A percentile compares a stretch with the other conserved stretches of the same genome.
These are phyloP conservation scores for Agrypnia vestita DNA, from an alignment of 1,140 invertebrate species.

Conservation along the genomic window DNA sequence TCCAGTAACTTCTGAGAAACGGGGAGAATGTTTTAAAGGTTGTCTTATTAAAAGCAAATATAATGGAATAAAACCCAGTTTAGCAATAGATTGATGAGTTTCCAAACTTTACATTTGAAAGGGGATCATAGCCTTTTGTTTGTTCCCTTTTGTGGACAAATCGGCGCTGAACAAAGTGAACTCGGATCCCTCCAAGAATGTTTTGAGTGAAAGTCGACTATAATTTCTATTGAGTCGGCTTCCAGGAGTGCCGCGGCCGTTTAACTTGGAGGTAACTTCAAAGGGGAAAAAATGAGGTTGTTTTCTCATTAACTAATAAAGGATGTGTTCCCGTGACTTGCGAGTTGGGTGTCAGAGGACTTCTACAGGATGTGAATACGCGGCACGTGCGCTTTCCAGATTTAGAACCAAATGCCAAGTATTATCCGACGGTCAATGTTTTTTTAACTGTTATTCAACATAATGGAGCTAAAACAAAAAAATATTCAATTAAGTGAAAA, in stretches of 20 bases:
- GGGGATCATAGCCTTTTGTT: slow-evolving; percentile 19
- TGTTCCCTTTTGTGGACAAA: slow-evolving; percentile 17
- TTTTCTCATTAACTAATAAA: too few species aligned
- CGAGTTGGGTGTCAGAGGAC: too few species aligned
- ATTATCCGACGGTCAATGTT: too few species aligned
- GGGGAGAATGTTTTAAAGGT: not conserved
- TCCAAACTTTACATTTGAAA: slow-evolving; percentile 30
- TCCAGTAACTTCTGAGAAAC: slow-evolving; percentile 9
- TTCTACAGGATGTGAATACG: too few species aligned
- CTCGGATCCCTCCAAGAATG: not conserved
- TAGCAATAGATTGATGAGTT: slow-evolving; percentile 36
- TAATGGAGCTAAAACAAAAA: too few species aligned
- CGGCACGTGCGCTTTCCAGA: too few species aligned
- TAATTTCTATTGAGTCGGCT: not conserved
- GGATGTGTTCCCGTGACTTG: too few species aligned
- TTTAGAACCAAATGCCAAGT: too few species aligned
- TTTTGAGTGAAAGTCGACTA: slow-evolving; percentile 18
- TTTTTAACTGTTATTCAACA: too few species aligned
- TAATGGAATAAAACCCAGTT: slow-evolving; percentile 30
- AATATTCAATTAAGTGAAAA: too few species aligned
- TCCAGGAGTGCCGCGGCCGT: not conserved
- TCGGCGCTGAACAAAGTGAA: slow-evolving; percentile 9
- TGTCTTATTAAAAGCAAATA: slow-evolving; percentile 19
- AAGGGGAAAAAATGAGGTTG: too few species aligned
- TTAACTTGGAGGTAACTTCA: too few species aligned